Percentiles rank a stretch among this genome's conserved stretches.
phyloP scores from a whole-genome alignment of 2,113 vertebrate genomes.

The Catagonus wagneri region DNA sequence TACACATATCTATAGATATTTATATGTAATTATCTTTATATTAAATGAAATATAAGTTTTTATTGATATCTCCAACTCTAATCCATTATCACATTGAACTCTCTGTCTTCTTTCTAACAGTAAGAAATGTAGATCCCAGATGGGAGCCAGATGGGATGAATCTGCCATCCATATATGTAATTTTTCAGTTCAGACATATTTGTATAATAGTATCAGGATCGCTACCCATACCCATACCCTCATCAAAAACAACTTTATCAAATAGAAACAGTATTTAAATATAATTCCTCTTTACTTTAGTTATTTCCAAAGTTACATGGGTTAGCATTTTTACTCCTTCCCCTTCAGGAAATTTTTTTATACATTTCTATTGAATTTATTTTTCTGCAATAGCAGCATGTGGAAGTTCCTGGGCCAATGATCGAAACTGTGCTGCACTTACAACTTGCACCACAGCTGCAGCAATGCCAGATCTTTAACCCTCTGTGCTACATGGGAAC shows the following conservation, averaged over 20 bases:
- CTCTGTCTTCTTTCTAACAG: not conserved
- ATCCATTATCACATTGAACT: not conserved
- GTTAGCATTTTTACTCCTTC: not conserved
- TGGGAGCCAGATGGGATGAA: not conserved
- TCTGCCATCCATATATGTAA: not conserved
- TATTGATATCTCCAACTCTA: not conserved
- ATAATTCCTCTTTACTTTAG: not conserved
- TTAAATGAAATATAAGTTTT: not conserved
- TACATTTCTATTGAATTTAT: not conserved
- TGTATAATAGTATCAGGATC: not conserved
- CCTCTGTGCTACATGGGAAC: too few relatives aligned
- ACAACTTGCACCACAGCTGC: too few relatives aligned
- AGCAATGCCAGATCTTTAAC: too few relatives aligned
- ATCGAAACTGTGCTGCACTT: too few relatives aligned
- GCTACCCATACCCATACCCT: not conserved
- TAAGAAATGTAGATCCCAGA: not conserved
- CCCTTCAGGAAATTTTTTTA: not conserved
- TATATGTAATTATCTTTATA: not conserved
- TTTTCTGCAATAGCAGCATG: too few relatives aligned
- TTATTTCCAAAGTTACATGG: slow-evolving; percentile 12
- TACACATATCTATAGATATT: not conserved
- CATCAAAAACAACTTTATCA: not conserved
- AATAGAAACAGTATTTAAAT: not conserved
- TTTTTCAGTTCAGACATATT: not conserved
- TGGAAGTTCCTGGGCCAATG: too few relatives aligned